Conservation (phyloP, 2,888 invertebrate genomes). For the Nymphalis c-album region DNA sequence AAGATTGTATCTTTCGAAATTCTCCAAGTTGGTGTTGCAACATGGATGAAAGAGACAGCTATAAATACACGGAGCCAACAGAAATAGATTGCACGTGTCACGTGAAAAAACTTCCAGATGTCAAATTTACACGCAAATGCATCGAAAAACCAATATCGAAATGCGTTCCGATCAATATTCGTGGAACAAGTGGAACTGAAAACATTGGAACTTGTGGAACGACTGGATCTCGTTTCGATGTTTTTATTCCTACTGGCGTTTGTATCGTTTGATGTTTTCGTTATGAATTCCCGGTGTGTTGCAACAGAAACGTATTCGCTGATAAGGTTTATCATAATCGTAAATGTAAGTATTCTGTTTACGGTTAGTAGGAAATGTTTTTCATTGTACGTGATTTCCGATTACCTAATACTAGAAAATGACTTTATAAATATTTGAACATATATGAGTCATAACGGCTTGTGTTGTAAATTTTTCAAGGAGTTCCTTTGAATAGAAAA, state of each 20-base stretch:
- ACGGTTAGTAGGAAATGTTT: conserved; percentile 8
- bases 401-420: conserved; percentile 8
- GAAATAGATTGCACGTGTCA: conserved; percentile 34
- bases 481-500: neutral
- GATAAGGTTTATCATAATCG: conserved; percentile 11
- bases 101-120: conserved; percentile 9
- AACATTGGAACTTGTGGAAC: neutral
- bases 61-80: conserved; percentile 5
- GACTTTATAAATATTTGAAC: neutral
- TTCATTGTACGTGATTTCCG: conserved; percentile 8
- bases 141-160: conserved; percentile 36
- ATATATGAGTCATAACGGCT: neutral
- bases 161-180: conserved; percentile 40
- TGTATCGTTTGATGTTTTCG: conserved; percentile 2
- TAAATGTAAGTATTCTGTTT: conserved; percentile 15
- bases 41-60: neutral
- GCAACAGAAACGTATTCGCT: neutral
- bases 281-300: conserved; percentile 8
- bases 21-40: conserved; percentile 31
- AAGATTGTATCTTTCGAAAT: conserved; percentile 54
- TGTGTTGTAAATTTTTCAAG: neutral
- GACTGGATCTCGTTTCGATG: neutral
- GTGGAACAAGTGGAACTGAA: conserved; percentile 11
- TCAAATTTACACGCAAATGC: conserved; percentile 19
- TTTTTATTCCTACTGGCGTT: neutral